Evolutionary conservation across 1,140 invertebrate species (phyloP), one percentile per base, ranked within the genome.

Genomic region (Plodia interpunctella): DNA sequence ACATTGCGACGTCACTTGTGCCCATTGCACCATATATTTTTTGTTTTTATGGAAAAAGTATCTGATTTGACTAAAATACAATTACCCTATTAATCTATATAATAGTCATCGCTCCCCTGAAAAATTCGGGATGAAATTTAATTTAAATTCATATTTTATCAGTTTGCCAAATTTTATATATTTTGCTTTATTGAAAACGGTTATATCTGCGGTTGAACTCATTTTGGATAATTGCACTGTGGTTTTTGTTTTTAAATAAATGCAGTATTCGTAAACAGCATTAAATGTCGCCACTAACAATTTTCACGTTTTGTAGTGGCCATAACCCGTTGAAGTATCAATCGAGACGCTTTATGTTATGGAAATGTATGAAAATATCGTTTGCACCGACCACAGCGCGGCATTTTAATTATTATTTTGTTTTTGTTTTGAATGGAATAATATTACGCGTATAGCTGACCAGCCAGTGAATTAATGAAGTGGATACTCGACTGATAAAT

Each of bases 331-430:
- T 44, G 38, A 44, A 44, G 38, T 44, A 44, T 44, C 38, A 44
- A 44, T 44, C 38, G 38, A 15, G 38, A n/a, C 38, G 15, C 38
- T 44, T 44, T 44, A 44, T 44, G 38, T 15, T 44, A 44, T 44
- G 38, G 38, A 44, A 44, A 44, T 44, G 38, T 44, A 44, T 15
- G 38, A 44, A 44, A 44, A 44, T n/a, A 44, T 44, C 38, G 38
- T 44, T 44, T 44, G 38, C n/a, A 15, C 38, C n/a, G 13, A 44
- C 38, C 38, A n/a, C 38, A 44, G 2, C 38, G 38, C 38, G 5
- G 38, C n/a, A 44, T 44, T 44, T 44, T 44, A 44, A 44, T 44
- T 44, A 44, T 44, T 44, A 44, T 44, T 44, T 6, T 44, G n/a
- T 44, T 44, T 11, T 44, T 44, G 38, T 44, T 44, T 15, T 44